phyloP scores from a whole-genome alignment of 1,140 invertebrate species.

The Proctacanthus coquilletti region DNA sequence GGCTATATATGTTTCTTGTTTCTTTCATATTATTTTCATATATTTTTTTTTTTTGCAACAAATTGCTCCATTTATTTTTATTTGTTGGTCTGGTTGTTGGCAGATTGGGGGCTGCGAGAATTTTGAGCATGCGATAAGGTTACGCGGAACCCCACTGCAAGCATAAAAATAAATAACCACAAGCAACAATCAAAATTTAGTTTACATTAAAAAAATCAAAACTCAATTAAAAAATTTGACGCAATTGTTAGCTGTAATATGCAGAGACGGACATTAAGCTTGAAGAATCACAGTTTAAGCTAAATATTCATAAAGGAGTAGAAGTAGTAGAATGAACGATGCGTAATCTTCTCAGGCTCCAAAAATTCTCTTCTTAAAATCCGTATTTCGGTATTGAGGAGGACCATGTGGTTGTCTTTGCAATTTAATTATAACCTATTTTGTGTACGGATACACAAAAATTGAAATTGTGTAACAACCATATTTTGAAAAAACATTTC shows the following conservation, averaged over 20 bases:
- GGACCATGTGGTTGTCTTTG: too few relatives aligned
- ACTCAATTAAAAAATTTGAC: not conserved
- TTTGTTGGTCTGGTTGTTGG: slow-evolving; percentile 8
- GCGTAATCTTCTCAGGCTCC: too few relatives aligned
- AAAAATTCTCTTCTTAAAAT: too few relatives aligned
- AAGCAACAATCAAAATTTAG: not conserved
- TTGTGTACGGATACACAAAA: too few relatives aligned
- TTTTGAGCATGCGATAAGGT: slow-evolving; percentile 13
- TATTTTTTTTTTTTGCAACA: slow-evolving; percentile 12
- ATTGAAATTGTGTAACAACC: too few relatives aligned
- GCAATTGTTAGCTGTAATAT: not conserved
- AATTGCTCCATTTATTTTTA: slow-evolving; percentile 7
- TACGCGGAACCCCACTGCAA: slow-evolving; percentile 36
- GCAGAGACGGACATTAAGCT: not conserved
- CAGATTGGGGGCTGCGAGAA: slow-evolving; percentile 7
- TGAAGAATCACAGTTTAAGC: too few relatives aligned
- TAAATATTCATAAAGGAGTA: too few relatives aligned
- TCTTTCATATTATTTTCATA: slow-evolving; percentile 5
- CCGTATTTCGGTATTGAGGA: too few relatives aligned
- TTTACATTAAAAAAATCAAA: slow-evolving; percentile 1
- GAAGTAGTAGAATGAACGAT: too few relatives aligned
- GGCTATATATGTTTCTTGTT: too few relatives aligned
- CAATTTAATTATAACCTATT: too few relatives aligned
- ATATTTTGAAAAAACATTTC: too few relatives aligned
- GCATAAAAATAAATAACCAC: slow-evolving; percentile 12